phyloP scores from a whole-genome alignment of 2,888 invertebrate species.

The Adineta ricciae region DNA sequence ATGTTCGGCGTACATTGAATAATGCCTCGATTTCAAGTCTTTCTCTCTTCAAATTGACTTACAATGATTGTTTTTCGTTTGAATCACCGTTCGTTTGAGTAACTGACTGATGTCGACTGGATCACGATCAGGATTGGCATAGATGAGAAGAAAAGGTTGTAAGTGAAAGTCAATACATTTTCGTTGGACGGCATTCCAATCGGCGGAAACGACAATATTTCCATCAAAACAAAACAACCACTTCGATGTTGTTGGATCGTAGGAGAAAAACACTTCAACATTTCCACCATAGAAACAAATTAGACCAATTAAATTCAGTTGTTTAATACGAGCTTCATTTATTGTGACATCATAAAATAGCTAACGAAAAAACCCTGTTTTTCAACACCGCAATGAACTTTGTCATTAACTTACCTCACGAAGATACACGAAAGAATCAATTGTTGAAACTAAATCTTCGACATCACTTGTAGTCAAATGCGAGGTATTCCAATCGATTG shows the following conservation, averaged over 20 bases:
- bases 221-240: not conserved
- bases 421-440: not conserved
- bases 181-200: not conserved
- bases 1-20: not conserved
- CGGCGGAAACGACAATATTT: not conserved
- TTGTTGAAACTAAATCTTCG: not conserved
- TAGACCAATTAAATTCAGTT: not conserved
- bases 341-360: conserved; percentile 6
- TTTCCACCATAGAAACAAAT: conserved; percentile 1
- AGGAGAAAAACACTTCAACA: not conserved
- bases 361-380: not conserved
- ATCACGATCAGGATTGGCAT: conserved; percentile 11
- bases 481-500: not conserved
- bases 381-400: no score
- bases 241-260: not conserved
- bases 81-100: conserved; percentile 1
- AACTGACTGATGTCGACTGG: conserved; percentile 6
- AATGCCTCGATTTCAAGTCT: not conserved
- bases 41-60: not conserved
- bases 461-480: not conserved
- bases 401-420: not conserved
- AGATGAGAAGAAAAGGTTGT: conserved; percentile 11
- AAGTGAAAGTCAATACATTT: conserved; percentile 9
- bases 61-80: not conserved
- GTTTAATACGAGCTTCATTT: conserved; percentile 10